Evolutionary conservation across 2,113 vertebrate species (phyloP).

Genomic region (Probosciger aterrimus): DNA sequence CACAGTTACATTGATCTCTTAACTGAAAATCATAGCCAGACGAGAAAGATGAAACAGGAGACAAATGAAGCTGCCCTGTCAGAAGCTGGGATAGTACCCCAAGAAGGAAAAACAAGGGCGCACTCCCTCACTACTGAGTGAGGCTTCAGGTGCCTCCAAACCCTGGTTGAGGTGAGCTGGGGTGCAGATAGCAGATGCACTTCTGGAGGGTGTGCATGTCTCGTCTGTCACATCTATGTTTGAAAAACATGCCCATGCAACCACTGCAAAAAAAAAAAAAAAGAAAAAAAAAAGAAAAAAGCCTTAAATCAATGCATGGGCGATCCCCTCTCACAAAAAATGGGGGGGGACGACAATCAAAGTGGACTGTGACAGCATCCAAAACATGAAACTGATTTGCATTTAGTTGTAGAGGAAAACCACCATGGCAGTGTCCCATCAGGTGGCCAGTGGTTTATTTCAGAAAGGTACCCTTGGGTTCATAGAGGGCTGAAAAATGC

Average conservation of each 20-base stretch:
- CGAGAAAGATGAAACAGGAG: background rate
- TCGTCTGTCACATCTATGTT: background rate
- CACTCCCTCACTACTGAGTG: fast-evolving
- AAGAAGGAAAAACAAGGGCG: background rate
- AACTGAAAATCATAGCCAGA: background rate
- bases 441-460: background rate
- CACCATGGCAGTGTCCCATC: fast-evolving
- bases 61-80: background rate
- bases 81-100: background rate
- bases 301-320: background rate
- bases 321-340: background rate
- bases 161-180: background rate
- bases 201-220: background rate
- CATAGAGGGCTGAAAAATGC: background rate
- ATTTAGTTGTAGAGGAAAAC: background rate
- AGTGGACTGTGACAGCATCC: background rate
- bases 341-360: background rate
- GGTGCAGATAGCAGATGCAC: background rate
- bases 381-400: background rate
- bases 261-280: background rate
- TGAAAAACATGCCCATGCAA: background rate
- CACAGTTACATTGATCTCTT: background rate
- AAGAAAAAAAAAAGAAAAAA: background rate
- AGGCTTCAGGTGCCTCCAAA: background rate
- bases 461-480: background rate